Conservation (phyloP, 2,113 vertebrate species). For the Dipodomys ordii region DNA sequence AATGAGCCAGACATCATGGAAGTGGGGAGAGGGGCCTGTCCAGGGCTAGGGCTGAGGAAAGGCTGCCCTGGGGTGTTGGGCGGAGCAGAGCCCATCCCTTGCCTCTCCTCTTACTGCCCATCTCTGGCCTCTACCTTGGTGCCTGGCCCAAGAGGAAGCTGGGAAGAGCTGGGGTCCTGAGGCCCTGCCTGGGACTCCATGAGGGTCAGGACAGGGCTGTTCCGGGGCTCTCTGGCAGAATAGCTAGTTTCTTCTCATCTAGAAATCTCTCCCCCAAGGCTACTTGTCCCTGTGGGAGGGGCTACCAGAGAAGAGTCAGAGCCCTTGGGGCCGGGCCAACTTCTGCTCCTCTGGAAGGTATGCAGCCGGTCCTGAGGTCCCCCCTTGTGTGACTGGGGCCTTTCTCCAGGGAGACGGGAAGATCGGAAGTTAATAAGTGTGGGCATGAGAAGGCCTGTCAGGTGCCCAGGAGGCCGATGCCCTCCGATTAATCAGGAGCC, state of each 20-base stretch:
- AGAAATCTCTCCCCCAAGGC: neutral
- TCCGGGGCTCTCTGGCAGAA: neutral
- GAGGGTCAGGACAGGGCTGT: neutral
- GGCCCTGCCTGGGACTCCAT: neutral
- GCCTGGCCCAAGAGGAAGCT: neutral
- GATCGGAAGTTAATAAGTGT: neutral
- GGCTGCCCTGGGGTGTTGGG: neutral
- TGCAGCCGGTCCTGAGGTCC: neutral
- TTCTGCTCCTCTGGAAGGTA: neutral
- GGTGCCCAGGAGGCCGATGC: neutral
- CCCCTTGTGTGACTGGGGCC: neutral
- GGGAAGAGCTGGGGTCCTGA: neutral
- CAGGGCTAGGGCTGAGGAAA: neutral
- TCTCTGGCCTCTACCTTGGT: neutral
- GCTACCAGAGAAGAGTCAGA: neutral
- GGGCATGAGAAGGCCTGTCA: neutral
- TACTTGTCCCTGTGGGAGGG: neutral
- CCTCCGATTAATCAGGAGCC: fast-evolving
- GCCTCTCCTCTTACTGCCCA: neutral
- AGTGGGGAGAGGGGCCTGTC: neutral
- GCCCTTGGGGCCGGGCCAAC: neutral
- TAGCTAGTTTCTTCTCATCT: neutral
- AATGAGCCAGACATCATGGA: neutral
- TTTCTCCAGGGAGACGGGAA: neutral
- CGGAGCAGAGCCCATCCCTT: too few relatives aligned